phyloP scores from a whole-genome alignment of 2,797 vertebrate species.

The Petrocephalus schoutedeni region DNA sequence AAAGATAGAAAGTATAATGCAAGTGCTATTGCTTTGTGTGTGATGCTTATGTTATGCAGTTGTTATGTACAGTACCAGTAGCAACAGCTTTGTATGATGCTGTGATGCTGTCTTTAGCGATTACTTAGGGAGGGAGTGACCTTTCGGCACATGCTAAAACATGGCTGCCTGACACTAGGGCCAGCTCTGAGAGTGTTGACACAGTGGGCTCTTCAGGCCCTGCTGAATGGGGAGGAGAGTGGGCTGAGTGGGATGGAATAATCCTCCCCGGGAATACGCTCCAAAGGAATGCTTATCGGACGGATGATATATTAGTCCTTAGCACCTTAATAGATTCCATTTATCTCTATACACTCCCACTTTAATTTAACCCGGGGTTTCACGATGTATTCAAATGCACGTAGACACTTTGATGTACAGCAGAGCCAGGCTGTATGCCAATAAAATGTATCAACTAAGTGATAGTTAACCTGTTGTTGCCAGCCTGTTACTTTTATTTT shows the following conservation, averaged over 20 bases:
- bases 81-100: neutral
- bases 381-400: conserved; percentile 60
- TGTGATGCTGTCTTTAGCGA: neutral
- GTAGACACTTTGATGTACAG: conserved; percentile 58
- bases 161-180: conserved; percentile 55
- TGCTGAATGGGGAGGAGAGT: conserved; percentile 49
- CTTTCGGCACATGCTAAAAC: neutral
- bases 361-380: conserved; percentile 58
- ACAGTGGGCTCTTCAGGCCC: conserved; percentile 53
- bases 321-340: conserved; percentile 63
- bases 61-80: neutral
- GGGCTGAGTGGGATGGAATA: conserved; percentile 34
- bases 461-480: conserved; percentile 64
- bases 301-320: conserved; percentile 61
- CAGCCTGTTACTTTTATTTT: conserved; percentile 49
- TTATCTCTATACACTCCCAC: conserved; percentile 61
- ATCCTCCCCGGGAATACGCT: conserved; percentile 46
- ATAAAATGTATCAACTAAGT: conserved; percentile 52
- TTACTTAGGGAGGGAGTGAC: neutral
- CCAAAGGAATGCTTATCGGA: conserved; percentile 57
- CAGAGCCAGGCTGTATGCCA: conserved; percentile 39
- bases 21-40: neutral
- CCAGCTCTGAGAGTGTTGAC: conserved; percentile 59
- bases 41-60: neutral
- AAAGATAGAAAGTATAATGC: too few relatives aligned